phyloP scores from a whole-genome alignment of 2,888 invertebrate species.

The Microchrysa polita region DNA sequence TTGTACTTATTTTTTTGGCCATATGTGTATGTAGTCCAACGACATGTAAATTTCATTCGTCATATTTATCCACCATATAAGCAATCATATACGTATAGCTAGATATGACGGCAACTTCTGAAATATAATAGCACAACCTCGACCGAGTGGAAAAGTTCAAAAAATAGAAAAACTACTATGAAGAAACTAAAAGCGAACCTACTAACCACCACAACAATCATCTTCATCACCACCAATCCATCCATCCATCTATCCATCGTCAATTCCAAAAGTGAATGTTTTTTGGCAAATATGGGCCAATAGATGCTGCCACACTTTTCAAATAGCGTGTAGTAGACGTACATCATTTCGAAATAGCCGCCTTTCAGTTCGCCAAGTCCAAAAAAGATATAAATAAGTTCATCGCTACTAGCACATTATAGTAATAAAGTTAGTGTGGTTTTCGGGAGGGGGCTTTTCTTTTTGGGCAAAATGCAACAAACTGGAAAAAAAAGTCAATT shows the following conservation, averaged over 20 bases:
- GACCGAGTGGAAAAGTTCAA: conserved; percentile 34
- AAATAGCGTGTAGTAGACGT: not conserved
- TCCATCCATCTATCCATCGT: conserved; percentile 33
- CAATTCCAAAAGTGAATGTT: conserved; percentile 50
- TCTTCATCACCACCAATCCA: too few species aligned
- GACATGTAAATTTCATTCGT: too few species aligned
- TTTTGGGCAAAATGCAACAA: conserved; percentile 15
- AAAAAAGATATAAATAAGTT: conserved; percentile 25
- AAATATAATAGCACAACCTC: conserved; percentile 31
- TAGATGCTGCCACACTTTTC: conserved; percentile 43
- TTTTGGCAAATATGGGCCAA: conserved; percentile 49
- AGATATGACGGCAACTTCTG: conserved; percentile 1
- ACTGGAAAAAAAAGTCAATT: not conserved
- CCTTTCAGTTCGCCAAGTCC: conserved; percentile 15
- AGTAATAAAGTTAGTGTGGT: too few species aligned
- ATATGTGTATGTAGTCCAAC: too few species aligned
- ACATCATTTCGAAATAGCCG: conserved; percentile 43
- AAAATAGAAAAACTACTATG: conserved; percentile 38
- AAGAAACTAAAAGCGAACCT: conserved; percentile 41
- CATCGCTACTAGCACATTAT: not conserved
- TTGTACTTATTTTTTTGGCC: too few species aligned
- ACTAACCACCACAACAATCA: too few species aligned
- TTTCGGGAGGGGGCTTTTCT: conserved; percentile 11
- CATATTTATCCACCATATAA: not conserved
- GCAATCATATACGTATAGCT: not conserved